Evolutionary conservation across 2,113 vertebrate species (phyloP), one percentile per base, ranked within the genome.

Genomic region (Archilochus colubris): DNA sequence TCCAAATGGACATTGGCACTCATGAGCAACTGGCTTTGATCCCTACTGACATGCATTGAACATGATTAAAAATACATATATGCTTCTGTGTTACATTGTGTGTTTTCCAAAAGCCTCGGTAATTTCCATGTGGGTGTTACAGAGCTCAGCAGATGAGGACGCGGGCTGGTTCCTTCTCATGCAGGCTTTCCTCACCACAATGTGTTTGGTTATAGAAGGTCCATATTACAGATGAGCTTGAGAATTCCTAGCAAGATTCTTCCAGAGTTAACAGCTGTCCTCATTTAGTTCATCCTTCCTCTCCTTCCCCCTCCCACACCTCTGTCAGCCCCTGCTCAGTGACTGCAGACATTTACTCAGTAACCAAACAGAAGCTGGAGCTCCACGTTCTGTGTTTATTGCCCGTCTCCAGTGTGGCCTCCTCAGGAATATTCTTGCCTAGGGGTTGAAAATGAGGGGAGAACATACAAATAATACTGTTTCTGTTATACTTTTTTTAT

Each of bases 151-250:
- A 70, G 46, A 22, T 43, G 38, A 78, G 43, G 24, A 21, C 21
- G 15, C 7, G 38, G 43, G 59, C 48, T 57, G 63, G 18, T 33
- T 77, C 70, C 36, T n/a, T 36, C 12, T 36, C 59, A 55, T 33
- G 27, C 25, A 69, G 40, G 16, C 38, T 68, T 78, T 46, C 43
- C 50, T 54, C 38, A 13, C n/a, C 5, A 70, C 2, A 1, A 20
- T 55, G 17, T 27, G 23, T 51, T 72, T 58, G n/a, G 17, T 53
- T 89, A 44, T 19, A 80, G 61, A 17, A 43, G 8, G 24, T 43
- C 44, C 1, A 0, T 73, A n/a, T 53, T 78, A 51, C 23, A 86
- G 67, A 16, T 0, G 2, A 46, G 53, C 33, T 33, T 20, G 25
- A 51, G 33, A 64, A 20, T 38, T 87, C 46, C 38, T 27, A 63